A percentile compares a stretch with the other conserved stretches of the same genome.
Evolutionary conservation across 35 echinoderm and acorn worm genomes (phyloP).

Genomic region (Diadema setosum): DNA sequence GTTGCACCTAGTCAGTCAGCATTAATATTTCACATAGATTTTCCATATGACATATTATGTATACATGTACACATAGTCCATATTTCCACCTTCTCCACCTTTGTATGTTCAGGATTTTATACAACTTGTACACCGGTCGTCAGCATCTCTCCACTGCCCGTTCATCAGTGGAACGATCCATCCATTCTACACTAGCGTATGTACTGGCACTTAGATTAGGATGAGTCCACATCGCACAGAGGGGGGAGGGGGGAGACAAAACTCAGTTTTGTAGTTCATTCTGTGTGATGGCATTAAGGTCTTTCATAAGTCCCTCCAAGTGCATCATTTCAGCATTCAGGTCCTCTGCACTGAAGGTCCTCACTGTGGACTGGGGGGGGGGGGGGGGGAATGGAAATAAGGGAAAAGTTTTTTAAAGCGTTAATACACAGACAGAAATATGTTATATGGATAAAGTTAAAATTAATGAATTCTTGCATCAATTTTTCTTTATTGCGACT

Average conservation of each 20-base stretch:
- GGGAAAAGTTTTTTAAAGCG: neutral
- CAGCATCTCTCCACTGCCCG: neutral
- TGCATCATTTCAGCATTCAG: slow-evolving; percentile 97
- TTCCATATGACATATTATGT: no score
- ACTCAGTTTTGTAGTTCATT: slow-evolving; percentile 82
- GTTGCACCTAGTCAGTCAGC: no score
- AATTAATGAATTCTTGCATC: no score
- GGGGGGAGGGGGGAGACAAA: neutral
- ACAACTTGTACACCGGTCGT: no score
- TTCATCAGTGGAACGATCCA: neutral
- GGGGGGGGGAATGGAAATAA: neutral
- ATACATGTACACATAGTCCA: neutral
- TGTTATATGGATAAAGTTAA: no score
- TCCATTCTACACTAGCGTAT: neutral
- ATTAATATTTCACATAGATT: no score
- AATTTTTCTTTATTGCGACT: no score
- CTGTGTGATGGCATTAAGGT: slow-evolving; percentile 96
- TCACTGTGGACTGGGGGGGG: slow-evolving; percentile 52
- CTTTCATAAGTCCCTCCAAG: slow-evolving; percentile 98
- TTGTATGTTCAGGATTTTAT: no score
- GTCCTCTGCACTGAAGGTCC: slow-evolving; percentile 95
- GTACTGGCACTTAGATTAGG: neutral
- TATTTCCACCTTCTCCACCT: no score
- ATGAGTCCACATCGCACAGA: neutral
- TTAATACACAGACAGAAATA: neutral